Evolutionary conservation across 1,140 invertebrate species (phyloP).

Genomic region (Phymastichus coffea): DNA sequence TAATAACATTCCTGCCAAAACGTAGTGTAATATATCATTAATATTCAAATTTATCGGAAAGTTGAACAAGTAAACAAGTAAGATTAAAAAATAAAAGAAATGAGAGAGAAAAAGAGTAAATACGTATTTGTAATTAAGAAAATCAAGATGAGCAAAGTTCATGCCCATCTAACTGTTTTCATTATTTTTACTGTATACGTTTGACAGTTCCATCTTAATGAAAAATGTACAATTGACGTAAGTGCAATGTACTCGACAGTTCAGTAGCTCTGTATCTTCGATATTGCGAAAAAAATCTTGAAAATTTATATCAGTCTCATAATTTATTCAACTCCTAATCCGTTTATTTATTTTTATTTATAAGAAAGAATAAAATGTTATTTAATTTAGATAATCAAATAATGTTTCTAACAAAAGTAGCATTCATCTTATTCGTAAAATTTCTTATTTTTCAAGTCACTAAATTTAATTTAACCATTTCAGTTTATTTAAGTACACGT

Average conservation of each 20-base stretch:
- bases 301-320: constrained; percentile 11
- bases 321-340: not conserved
- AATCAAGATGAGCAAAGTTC: not conserved
- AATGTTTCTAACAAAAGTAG: too few relatives aligned
- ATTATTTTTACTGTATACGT: constrained; percentile 19
- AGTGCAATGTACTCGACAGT: constrained; percentile 20
- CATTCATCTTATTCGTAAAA: too few relatives aligned
- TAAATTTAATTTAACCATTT: too few relatives aligned
- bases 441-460: not conserved
- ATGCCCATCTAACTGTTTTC: constrained; percentile 11
- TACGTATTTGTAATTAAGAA: constrained; percentile 10
- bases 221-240: constrained; percentile 22
- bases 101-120: not conserved
- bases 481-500: too few relatives aligned
- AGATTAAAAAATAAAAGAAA: not conserved
- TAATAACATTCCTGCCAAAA: constrained; percentile 44
- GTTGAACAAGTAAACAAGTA: constrained; percentile 29
- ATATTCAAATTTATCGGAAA: constrained; percentile 47
- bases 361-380: too few relatives aligned
- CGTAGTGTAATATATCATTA: constrained; percentile 38
- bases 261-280: constrained; percentile 26
- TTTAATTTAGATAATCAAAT: too few relatives aligned
- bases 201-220: constrained; percentile 6
- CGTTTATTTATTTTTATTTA: not conserved
- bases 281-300: constrained; percentile 25